phyloP scores from a whole-genome alignment of 92 coral and sea anemone species.

The Porites rus region DNA sequence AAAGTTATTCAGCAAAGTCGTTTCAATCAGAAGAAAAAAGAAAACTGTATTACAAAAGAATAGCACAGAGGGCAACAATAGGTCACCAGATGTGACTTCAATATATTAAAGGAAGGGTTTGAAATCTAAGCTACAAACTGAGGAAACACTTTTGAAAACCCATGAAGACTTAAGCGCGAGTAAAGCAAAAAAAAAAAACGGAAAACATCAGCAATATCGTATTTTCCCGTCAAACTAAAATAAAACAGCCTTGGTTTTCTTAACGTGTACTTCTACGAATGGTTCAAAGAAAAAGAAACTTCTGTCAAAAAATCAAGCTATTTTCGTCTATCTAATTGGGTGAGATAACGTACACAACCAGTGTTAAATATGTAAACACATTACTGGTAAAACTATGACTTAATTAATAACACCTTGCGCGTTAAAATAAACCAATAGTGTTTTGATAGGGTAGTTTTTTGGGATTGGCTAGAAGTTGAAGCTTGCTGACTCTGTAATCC shows the following conservation, averaged over 20 bases:
- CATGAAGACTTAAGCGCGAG: background rate
- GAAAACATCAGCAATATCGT: background rate
- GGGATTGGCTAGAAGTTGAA: background rate
- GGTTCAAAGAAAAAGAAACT: background rate
- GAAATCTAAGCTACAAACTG: background rate
- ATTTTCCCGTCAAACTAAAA: background rate
- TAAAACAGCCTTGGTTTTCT: background rate
- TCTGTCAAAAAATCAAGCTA: background rate
- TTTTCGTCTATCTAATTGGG: conserved; percentile 3
- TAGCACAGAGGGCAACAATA: background rate
- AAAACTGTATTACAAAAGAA: background rate
- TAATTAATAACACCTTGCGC: background rate
- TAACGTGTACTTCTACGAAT: conserved; percentile 6
- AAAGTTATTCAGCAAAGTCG: too few species aligned
- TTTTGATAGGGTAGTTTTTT: background rate
- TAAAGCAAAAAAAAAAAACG: background rate
- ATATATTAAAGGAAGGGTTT: background rate
- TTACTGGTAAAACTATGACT: conserved; percentile 33
- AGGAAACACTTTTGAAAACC: background rate
- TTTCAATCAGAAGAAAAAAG: background rate
- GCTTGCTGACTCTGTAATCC: background rate
- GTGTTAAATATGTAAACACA: conserved; percentile 14
- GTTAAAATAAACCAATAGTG: conserved; percentile 8
- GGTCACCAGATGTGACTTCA: background rate
- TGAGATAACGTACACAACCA: conserved; percentile 5